A percentile compares a stretch with the other conserved stretches of the same genome.
phyloP scores from a whole-genome alignment of 2,888 invertebrate species.

The Strigamia crassipes region DNA sequence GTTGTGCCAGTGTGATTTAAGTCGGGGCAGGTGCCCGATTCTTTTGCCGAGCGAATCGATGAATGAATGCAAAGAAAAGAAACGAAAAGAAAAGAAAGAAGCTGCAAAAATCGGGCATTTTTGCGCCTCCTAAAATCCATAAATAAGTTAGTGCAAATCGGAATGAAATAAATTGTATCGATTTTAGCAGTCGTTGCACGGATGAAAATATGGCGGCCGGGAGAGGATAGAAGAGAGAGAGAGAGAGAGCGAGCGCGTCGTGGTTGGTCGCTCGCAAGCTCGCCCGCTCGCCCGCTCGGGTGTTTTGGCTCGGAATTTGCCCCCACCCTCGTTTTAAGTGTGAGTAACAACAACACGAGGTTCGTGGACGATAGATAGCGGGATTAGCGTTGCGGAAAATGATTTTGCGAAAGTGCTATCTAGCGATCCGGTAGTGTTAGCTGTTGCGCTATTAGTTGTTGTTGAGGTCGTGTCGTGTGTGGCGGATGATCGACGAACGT shows the following conservation, averaged over 20 bases:
- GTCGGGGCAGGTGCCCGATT: not conserved
- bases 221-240: not conserved
- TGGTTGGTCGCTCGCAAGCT: not conserved
- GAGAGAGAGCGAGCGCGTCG: not conserved
- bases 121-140: not conserved
- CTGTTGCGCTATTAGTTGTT: too few relatives aligned
- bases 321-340: not conserved
- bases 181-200: not conserved
- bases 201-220: not conserved
- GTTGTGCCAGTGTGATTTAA: constrained; percentile 1
- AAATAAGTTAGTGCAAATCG: not conserved
- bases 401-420: too few relatives aligned
- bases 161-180: not conserved
- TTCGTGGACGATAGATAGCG: too few relatives aligned
- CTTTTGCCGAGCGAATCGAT: not conserved
- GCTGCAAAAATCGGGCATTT: too few relatives aligned
- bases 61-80: not conserved
- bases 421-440: too few relatives aligned
- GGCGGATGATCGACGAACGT: too few relatives aligned
- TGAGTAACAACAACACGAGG: not conserved
- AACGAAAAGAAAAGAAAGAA: not conserved
- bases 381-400: too few relatives aligned
- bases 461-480: too few relatives aligned
- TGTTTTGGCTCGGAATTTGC: not conserved
- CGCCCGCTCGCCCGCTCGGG: too few relatives aligned